A percentile compares a stretch with the other conserved stretches of the same genome.
Evolutionary conservation across 2,888 invertebrate species (phyloP).

Genomic region (Antheraea assamensis): DNA sequence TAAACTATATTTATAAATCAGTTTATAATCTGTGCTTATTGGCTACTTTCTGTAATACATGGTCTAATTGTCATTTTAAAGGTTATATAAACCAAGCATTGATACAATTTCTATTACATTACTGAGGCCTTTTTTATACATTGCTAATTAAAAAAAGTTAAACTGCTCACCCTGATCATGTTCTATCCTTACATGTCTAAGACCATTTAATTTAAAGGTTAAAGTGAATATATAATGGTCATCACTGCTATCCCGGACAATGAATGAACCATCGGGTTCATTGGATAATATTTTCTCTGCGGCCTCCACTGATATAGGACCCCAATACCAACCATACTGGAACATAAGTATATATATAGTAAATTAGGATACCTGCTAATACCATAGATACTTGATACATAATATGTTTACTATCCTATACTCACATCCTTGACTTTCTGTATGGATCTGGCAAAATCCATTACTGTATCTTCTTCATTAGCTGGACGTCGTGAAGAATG

Average conservation of each 20-base stretch:
- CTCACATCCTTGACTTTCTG: constrained; percentile 97
- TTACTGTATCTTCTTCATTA: constrained; percentile 77
- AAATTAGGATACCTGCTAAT: not conserved
- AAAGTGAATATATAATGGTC: constrained; percentile 97
- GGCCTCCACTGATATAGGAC: constrained; percentile 94
- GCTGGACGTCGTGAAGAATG: constrained; percentile 48
- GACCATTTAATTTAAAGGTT: constrained; percentile 95
- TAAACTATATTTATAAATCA: too few species aligned
- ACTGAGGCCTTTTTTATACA: too few species aligned
- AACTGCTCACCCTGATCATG: constrained; percentile 92
- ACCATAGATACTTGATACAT: not conserved
- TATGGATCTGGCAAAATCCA: constrained; percentile 95
- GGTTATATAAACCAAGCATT: too few species aligned
- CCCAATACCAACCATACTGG: constrained; percentile 98
- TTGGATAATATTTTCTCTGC: constrained; percentile 95
- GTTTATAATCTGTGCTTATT: too few species aligned
- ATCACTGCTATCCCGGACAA: constrained; percentile 96
- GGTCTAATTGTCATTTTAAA: not conserved
- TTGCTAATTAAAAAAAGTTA: not conserved
- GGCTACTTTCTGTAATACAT: too few species aligned
- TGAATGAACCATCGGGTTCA: constrained; percentile 96
- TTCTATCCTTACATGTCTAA: constrained; percentile 96
- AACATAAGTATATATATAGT: constrained; percentile 36
- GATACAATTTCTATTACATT: too few species aligned
- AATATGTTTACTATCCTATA: constrained; percentile 34